phyloP scores from a whole-genome alignment of 2,113 vertebrate species.

The Myotis yumanensis region DNA sequence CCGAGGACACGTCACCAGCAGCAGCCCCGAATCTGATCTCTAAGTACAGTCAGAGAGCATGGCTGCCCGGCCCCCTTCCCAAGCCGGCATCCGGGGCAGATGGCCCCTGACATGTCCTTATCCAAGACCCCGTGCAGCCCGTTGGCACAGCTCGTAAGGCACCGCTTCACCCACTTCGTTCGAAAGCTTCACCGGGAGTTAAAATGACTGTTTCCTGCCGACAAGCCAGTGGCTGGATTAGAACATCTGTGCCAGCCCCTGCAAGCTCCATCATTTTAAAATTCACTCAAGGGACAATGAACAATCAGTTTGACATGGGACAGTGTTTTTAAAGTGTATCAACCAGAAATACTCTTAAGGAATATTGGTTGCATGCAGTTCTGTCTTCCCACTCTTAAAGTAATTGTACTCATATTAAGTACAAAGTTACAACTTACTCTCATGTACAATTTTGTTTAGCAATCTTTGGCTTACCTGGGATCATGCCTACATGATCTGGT shows the following conservation, averaged over 20 bases:
- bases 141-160: neutral
- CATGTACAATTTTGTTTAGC: neutral
- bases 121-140: neutral
- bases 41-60: neutral
- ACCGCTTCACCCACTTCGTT: neutral
- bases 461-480: neutral
- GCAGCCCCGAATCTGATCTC: neutral
- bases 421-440: neutral
- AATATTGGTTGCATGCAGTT: neutral
- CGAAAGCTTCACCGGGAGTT: neutral
- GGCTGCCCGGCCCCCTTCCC: neutral
- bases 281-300: neutral
- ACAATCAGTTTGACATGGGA: neutral
- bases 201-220: neutral
- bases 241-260: neutral
- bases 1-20: neutral
- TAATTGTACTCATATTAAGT: neutral
- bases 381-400: neutral
- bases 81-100: neutral
- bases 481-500: rapidly evolving
- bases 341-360: neutral
- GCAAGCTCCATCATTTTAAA: neutral
- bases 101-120: neutral
- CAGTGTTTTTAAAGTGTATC: neutral
- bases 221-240: neutral